Evolutionary conservation across 2,888 invertebrate species (phyloP).

Genomic region (Embidobia sp.): DNA sequence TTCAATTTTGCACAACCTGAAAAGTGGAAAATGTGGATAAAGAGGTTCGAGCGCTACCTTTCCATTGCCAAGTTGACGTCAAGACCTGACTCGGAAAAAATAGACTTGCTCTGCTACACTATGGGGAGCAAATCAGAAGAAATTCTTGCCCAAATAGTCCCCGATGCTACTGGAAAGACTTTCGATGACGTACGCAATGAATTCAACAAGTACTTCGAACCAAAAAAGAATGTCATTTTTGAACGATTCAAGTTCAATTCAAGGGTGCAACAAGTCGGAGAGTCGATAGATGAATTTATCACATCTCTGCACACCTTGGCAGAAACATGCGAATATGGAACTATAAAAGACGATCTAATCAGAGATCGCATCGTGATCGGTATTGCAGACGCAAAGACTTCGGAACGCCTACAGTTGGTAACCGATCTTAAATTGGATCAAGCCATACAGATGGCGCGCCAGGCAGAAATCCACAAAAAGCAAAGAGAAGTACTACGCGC

Average conservation of each 20-base stretch:
- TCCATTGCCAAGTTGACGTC: slow-evolving; percentile 39
- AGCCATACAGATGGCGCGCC: slow-evolving; percentile 57
- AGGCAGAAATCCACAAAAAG: slow-evolving; percentile 57
- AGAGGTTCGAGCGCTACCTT: slow-evolving; percentile 57
- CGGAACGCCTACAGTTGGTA: slow-evolving; percentile 9
- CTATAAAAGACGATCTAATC: slow-evolving; percentile 54
- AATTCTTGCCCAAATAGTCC: slow-evolving; percentile 48
- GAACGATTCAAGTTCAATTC: slow-evolving; percentile 67
- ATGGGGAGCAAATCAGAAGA: slow-evolving; percentile 61
- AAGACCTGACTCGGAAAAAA: slow-evolving; percentile 59
- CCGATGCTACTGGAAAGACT: background rate
- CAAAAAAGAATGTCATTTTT: slow-evolving; percentile 67
- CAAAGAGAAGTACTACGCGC: slow-evolving; percentile 28
- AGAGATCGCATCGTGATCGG: slow-evolving; percentile 71
- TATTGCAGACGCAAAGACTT: background rate
- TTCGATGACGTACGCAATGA: slow-evolving; percentile 9
- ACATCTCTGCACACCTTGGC: slow-evolving; percentile 66
- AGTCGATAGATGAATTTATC: slow-evolving; percentile 61
- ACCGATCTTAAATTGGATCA: slow-evolving; percentile 17
- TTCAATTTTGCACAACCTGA: slow-evolving; percentile 58
- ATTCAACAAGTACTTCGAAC: slow-evolving; percentile 63
- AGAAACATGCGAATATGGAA: slow-evolving; percentile 66
- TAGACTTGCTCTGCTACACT: slow-evolving; percentile 66
- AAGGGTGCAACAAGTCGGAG: slow-evolving; percentile 57
- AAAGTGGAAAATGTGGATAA: slow-evolving; percentile 28